Evolutionary conservation across 2,888 invertebrate species (phyloP).

Genomic region (Vanessa cardui): DNA sequence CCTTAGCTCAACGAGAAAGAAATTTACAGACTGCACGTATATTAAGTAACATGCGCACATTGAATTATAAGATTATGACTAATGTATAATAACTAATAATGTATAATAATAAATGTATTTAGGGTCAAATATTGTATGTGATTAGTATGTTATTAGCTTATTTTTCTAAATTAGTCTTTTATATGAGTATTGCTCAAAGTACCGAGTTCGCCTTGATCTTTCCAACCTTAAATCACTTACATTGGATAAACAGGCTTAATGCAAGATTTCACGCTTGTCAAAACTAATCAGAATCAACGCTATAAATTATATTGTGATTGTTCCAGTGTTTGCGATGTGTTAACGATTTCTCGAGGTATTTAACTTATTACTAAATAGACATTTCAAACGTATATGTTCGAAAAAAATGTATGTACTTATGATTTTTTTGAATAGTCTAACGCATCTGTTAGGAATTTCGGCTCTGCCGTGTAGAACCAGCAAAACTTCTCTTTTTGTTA

Average conservation of each 20-base stretch:
- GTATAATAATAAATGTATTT: too few species aligned
- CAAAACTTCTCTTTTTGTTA: too few species aligned
- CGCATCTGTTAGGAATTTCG: too few species aligned
- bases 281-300: constrained; percentile 32
- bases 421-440: too few species aligned
- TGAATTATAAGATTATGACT: too few species aligned
- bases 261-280: constrained; percentile 38
- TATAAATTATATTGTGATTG: constrained; percentile 26
- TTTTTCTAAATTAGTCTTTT: constrained; percentile 27
- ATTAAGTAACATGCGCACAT: too few species aligned
- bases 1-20: too few species aligned
- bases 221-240: constrained; percentile 38
- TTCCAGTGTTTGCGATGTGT: constrained; percentile 1
- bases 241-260: constrained; percentile 35
- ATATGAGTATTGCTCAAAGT: constrained; percentile 36
- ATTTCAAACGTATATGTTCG: neutral
- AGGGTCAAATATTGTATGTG: too few species aligned
- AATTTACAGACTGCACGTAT: too few species aligned
- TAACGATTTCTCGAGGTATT: neutral
- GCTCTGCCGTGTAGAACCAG: too few species aligned
- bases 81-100: too few species aligned
- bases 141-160: constrained; percentile 1
- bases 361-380: neutral
- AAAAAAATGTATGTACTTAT: too few species aligned
- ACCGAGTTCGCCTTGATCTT: constrained; percentile 42